Percentiles rank a stretch among this genome's conserved stretches.
phyloP scores from a whole-genome alignment of 2,113 vertebrate genomes.

The Festucalex cinctus region DNA sequence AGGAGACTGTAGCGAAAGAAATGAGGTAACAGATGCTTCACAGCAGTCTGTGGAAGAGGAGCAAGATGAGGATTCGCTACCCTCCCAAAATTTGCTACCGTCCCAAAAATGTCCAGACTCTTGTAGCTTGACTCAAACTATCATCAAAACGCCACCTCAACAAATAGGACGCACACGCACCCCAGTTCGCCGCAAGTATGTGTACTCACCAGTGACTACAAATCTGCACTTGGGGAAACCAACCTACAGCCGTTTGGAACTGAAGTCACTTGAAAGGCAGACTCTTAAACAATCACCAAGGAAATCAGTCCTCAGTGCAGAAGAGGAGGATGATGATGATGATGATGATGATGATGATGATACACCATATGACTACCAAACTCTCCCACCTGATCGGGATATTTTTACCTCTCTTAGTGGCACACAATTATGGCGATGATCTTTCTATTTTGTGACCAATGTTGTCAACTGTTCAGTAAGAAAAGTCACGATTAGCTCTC shows the following conservation, averaged over 20 bases:
- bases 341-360: neutral
- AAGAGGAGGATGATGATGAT: neutral
- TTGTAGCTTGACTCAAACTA: neutral
- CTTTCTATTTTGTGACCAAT: neutral
- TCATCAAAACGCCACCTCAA: no score
- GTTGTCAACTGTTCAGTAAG: neutral
- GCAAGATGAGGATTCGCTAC: neutral
- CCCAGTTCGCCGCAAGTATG: neutral
- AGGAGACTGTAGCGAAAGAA: neutral
- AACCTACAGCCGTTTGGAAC: neutral
- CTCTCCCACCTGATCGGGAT: neutral
- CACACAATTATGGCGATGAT: neutral
- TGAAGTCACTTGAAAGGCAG: neutral
- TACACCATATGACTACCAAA: neutral
- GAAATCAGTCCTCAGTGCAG: neutral
- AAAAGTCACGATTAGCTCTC: neutral
- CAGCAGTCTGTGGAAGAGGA: neutral
- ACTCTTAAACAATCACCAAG: no score
- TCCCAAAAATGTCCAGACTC: neutral
- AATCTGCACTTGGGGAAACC: conserved; percentile 9
- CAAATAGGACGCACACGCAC: neutral
- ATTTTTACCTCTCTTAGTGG: neutral
- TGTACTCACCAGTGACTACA: neutral
- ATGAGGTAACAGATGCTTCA: neutral
- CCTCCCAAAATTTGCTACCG: neutral